A percentile compares a stretch with the other conserved stretches of the same genome.
Conservation (phyloP, 2,888 invertebrate species). For the Agrochola lychnidis region DNA sequence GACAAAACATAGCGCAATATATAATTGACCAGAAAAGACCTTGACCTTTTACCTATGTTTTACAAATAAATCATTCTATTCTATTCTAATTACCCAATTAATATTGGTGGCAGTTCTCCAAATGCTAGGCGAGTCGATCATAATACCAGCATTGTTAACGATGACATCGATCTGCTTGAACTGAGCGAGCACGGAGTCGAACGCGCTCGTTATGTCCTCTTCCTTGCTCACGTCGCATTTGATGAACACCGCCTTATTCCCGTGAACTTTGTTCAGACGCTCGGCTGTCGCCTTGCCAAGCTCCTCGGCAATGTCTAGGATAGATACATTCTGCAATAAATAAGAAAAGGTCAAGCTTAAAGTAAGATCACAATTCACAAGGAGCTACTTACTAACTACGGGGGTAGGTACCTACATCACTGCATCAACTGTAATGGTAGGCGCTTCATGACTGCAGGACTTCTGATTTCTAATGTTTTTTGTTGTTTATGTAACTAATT, state of each 20-base stretch:
- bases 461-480: neutral
- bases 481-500: no score
- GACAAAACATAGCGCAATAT: no score
- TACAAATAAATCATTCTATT: no score
- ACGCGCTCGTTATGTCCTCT: slow-evolving; percentile 67
- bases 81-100: slow-evolving; percentile 76
- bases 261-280: slow-evolving; percentile 67
- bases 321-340: slow-evolving; percentile 64
- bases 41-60: no score
- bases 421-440: neutral
- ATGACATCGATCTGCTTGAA: slow-evolving; percentile 75
- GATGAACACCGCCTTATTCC: slow-evolving; percentile 70
- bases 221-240: slow-evolving; percentile 78
- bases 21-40: no score
- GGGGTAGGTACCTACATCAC: neutral
- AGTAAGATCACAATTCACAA: neutral
- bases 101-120: slow-evolving; percentile 75
- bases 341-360: neutral
- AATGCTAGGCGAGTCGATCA: slow-evolving; percentile 70
- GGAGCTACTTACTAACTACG: no score
- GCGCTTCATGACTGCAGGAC: neutral
- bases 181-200: slow-evolving; percentile 67
- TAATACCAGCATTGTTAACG: slow-evolving; percentile 79
- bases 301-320: slow-evolving; percentile 74
- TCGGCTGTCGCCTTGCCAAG: slow-evolving; percentile 67